Evolutionary conservation across 2,888 invertebrate genomes (phyloP), one percentile per base, ranked within the genome.

Genomic region (Heliconius ethilla): DNA sequence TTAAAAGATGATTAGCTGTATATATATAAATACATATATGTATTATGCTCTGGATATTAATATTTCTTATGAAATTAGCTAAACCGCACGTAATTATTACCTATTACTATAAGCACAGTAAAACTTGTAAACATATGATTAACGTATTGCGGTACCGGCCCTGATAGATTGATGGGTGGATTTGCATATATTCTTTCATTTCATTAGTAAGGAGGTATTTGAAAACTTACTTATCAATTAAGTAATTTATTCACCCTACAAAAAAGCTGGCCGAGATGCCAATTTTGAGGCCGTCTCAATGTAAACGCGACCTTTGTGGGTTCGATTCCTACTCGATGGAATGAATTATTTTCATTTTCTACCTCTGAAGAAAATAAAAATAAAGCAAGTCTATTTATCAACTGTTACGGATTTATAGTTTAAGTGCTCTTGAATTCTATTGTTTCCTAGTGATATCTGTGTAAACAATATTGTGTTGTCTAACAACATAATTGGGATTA

Each of bases 381-480:
- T 11, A 40, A 11, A 40, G 10, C 10, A 59, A 59, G n/a, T 59
- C 59, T 10, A 10, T 9, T n/a, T n/a, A n/a, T 59, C n/a, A 59
- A 59, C n/a, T n/a, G n/a, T 59, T 59, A 1, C n/a, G 51, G 18
- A 18, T 51, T 2, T 22, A 62, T 62, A 62, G 25, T 62, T 62
- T 62, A 62, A 62, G 5, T 62, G 59, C 59, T 25, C 59, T 66
- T 67, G 37, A n/a, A 67, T 37, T 67, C 9, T 67, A n/a, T 37
- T 37, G n/a, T 5, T 63, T 69, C 67, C 40, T 40, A 69, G 25
- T 69, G 67, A 11, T n/a, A 25, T 2, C 67, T 37, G n/a, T n/a
- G 6, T 11, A 15, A 77, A 79, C 7, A 66, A 78, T 79, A 73
- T 63, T 78, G 51, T 66, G 40, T 72, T 76, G 72, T 76, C 6